Evolutionary conservation across 2,797 vertebrate species (phyloP), one percentile per base, ranked within the genome.

Genomic region (Rhinichthys osculus): DNA sequence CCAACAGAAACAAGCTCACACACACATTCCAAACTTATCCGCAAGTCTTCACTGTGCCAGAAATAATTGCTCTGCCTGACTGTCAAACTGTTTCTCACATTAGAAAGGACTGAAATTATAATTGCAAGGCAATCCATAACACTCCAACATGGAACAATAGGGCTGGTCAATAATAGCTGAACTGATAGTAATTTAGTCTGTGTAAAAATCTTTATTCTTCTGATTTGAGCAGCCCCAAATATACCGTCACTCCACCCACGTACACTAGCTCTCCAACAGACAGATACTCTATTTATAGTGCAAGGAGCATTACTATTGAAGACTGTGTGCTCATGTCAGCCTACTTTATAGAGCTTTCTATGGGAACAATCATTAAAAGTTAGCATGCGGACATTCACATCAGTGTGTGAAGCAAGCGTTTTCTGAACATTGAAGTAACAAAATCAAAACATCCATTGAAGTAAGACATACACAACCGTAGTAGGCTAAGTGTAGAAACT

Each of bases 231-330:
- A 47, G 79, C 13, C 17, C 54, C 54, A 57, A 78, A 17, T 79
- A 81, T 78, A 88, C 33, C 50, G 74, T 59, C 35, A 77, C 19
- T 30, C 83, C 86, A 71, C 87, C 87, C 86, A 84, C 85, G 21
- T 23, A 30, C 40, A 23, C 42, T 67, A 54, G 67, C 42, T 78
- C 40, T 62, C 69, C 81, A 81, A 62, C 81, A 70, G 83, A 77
- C 81, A 79, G 23, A 83, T 80, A 54, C 52, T 52, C 83, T 88
- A 88, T 90, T 85, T 78, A 86, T 86, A 90, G 84, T 42, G 44
- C n/a, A 52, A 44, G 78, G 14, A 88, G 71, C 79, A 78, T 83
- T 83, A 92, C 91, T 88, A 90, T 87, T 89, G 59, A 90, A 78
- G 79, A 80, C 77, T 85, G 74, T 47, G 30, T 47, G 38, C 73